Conservation (phyloP, 1,140 invertebrate species). For the Scaptomyza montana region DNA sequence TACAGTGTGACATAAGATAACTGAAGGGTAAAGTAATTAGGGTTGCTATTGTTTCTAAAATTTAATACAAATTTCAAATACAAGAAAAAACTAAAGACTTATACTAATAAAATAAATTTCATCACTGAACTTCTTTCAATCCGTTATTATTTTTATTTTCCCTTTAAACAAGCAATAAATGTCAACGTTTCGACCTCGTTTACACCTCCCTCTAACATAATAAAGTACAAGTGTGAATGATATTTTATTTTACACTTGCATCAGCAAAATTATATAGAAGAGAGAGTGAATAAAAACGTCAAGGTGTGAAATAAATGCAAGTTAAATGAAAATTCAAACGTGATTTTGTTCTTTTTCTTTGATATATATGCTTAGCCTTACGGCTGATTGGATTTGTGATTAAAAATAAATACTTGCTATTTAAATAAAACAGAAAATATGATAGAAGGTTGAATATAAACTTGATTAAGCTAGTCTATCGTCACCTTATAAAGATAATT, state of each 20-base stretch:
- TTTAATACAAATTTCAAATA: not conserved
- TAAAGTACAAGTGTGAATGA: slow-evolving; percentile 55
- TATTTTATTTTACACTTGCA: slow-evolving; percentile 74
- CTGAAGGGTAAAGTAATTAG: not conserved
- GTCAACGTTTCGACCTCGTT: slow-evolving; percentile 39
- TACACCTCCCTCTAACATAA: slow-evolving; percentile 12
- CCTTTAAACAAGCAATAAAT: slow-evolving; percentile 73
- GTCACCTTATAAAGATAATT: not conserved
- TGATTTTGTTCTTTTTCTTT: not conserved
- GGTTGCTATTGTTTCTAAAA: not conserved
- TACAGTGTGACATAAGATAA: not conserved
- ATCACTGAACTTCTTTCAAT: not conserved
- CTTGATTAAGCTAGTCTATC: too few relatives aligned
- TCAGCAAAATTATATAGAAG: slow-evolving; percentile 36
- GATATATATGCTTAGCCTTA: too few relatives aligned
- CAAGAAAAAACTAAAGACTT: not conserved
- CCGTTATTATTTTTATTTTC: not conserved
- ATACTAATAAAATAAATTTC: not conserved
- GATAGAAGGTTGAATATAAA: too few relatives aligned
- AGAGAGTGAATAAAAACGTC: not conserved
- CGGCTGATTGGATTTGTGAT: not conserved
- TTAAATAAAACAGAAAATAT: too few relatives aligned
- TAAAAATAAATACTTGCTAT: not conserved
- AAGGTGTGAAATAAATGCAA: slow-evolving; percentile 4
- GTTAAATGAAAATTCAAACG: not conserved